These are phyloP conservation scores for Quadriops clusia DNA, from an alignment of 2,888 invertebrate species.

Conservation along the genomic window DNA sequence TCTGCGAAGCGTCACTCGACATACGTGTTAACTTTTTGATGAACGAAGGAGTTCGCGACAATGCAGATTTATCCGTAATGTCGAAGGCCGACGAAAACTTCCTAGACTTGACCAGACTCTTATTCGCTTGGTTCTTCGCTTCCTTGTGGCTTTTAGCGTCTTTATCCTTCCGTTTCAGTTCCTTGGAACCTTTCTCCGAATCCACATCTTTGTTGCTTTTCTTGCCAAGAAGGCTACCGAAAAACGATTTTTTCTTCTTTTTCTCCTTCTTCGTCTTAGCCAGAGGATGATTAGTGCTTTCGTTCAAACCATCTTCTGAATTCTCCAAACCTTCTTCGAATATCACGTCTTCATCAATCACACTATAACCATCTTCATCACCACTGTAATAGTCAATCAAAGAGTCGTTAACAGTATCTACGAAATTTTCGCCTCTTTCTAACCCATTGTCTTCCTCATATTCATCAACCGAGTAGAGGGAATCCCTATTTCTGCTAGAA, in stretches of 20 bases:
- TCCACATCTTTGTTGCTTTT: slow-evolving; percentile 3
- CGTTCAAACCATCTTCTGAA: too few relatives aligned
- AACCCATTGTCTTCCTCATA: slow-evolving; percentile 17
- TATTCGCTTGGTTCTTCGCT: too few relatives aligned
- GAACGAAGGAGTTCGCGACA: slow-evolving; percentile 27
- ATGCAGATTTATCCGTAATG: slow-evolving; percentile 16
- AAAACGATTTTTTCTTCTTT: slow-evolving; percentile 7
- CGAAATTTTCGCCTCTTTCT: neutral
- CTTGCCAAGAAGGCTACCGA: slow-evolving; percentile 10
- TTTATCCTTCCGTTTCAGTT: neutral
- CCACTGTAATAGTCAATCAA: slow-evolving; percentile 8
- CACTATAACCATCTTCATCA: too few relatives aligned
- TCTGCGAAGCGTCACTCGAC: slow-evolving; percentile 26
- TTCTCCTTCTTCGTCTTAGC: slow-evolving; percentile 6
- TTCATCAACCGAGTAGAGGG: slow-evolving; percentile 21
- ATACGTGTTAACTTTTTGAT: slow-evolving; percentile 28
- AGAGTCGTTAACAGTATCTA: slow-evolving; percentile 2
- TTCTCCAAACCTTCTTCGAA: too few relatives aligned
- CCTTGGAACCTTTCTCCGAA: neutral
- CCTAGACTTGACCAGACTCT: slow-evolving; percentile 8
- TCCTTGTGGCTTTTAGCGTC: neutral
- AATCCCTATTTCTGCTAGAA: too few relatives aligned
- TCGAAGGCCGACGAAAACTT: slow-evolving; percentile 23
- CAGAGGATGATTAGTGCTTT: too few relatives aligned
- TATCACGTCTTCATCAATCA: too few relatives aligned